A percentile compares a stretch with the other conserved stretches of the same genome.
Conservation (phyloP, 2,888 invertebrate species). For the Harpagoxenus sublaevis region DNA sequence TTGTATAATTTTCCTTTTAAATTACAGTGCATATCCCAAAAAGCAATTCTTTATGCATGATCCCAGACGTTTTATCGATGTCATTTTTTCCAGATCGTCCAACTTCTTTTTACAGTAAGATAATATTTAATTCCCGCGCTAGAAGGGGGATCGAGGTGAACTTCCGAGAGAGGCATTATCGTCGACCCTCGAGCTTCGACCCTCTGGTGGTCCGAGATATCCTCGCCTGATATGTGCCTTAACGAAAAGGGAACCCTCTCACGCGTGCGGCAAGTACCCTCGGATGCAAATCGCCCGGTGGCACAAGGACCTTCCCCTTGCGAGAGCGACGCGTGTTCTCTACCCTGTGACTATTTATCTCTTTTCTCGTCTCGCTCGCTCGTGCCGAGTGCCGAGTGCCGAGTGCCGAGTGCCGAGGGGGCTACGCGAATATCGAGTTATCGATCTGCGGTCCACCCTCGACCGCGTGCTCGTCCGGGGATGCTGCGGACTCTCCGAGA, state of each 20-base stretch:
- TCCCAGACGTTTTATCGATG: background rate
- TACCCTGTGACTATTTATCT: conserved; percentile 57
- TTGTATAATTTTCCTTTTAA: background rate
- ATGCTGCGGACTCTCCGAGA: conserved; percentile 56
- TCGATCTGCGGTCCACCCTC: conserved; percentile 67
- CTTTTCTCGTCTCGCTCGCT: conserved; percentile 39
- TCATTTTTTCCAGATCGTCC: background rate
- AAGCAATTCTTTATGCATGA: background rate
- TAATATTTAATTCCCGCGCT: conserved; percentile 58
- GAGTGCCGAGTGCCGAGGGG: conserved; percentile 37
- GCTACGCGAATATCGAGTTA: conserved; percentile 67
- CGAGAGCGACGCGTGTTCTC: conserved; percentile 9
- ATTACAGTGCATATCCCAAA: background rate
- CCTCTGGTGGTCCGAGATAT: conserved; percentile 61
- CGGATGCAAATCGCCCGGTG: conserved; percentile 68
- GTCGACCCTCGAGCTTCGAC: conserved; percentile 53
- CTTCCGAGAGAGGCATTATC: conserved; percentile 55
- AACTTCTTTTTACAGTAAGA: background rate
- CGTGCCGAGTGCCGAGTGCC: conserved; percentile 37
- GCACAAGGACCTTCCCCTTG: conserved; percentile 54
- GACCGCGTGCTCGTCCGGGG: conserved; percentile 52
- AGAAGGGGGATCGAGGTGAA: conserved; percentile 1
- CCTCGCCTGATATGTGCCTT: conserved; percentile 62
- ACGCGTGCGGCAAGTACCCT: conserved; percentile 42
- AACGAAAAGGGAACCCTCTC: conserved; percentile 60